Conservation (phyloP, 2,888 invertebrate genomes). For the Caenorhabditis uteleia region DNA sequence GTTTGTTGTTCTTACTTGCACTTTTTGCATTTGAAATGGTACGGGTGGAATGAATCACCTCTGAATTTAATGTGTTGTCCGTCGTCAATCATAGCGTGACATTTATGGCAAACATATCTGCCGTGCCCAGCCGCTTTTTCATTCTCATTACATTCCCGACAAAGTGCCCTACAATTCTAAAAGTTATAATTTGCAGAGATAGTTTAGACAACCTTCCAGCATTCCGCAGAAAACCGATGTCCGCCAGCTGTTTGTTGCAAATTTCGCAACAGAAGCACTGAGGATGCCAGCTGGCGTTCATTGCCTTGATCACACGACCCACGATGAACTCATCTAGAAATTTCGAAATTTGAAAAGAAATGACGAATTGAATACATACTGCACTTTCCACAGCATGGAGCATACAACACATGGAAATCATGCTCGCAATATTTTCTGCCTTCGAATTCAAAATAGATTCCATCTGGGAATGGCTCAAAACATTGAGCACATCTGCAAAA, state of each 20-base stretch:
- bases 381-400: constrained; percentile 84
- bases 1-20: constrained; percentile 70
- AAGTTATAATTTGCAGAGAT: background rate
- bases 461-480: constrained; percentile 95
- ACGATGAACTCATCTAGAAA: constrained; percentile 84
- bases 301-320: constrained; percentile 98
- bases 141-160: constrained; percentile 93
- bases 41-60: constrained; percentile 97
- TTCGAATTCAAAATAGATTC: constrained; percentile 97
- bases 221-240: constrained; percentile 87
- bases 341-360: constrained; percentile 10
- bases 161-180: constrained; percentile 77
- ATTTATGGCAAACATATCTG: constrained; percentile 82
- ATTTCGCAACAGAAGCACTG: constrained; percentile 94
- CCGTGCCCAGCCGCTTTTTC: constrained; percentile 93
- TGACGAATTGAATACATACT: constrained; percentile 74
- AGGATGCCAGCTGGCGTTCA: constrained; percentile 99
- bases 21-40: constrained; percentile 93
- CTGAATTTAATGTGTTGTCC: constrained; percentile 73
- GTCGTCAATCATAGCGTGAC: constrained; percentile 75
- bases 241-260: constrained; percentile 88
- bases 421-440: constrained; percentile 98
- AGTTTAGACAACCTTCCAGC: constrained; percentile 74
- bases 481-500: constrained; percentile 88
- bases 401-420: constrained; percentile 95